Conservation (phyloP, 2,888 invertebrate genomes). For the Asteroscopus sphinx region DNA sequence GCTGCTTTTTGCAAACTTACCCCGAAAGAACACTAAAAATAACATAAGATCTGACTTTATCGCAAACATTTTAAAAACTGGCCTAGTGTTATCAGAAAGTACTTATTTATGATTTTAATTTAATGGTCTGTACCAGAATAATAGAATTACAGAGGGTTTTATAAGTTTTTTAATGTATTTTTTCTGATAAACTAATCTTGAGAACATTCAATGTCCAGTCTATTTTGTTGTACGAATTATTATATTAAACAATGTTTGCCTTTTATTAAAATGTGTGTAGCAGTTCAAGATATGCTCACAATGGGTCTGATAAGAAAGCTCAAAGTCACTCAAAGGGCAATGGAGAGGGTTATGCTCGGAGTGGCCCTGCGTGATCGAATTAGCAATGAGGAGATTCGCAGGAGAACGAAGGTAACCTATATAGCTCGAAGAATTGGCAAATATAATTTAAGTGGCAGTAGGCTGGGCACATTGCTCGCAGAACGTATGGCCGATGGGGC, state of each 20-base stretch:
- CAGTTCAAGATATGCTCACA: no score
- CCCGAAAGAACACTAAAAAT: constrained; percentile 30
- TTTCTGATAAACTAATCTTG: constrained; percentile 1
- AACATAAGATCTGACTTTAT: constrained; percentile 15
- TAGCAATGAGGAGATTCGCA: no score
- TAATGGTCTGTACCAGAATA: constrained; percentile 14
- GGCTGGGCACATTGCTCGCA: no score
- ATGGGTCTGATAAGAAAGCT: no score
- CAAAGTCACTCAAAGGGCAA: no score
- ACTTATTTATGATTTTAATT: constrained; percentile 27
- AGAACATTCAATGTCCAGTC: no score
- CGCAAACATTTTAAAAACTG: constrained; percentile 30
- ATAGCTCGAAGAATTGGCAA: no score
- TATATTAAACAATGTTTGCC: background rate
- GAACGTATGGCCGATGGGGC: no score
- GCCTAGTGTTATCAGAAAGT: constrained; percentile 1
- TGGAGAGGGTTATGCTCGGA: no score
- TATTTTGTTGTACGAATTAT: background rate
- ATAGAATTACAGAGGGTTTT: constrained; percentile 3
- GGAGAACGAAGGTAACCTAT: no score
- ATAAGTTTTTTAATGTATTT: constrained; percentile 2
- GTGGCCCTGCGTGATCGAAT: no score
- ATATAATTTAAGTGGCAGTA: no score
- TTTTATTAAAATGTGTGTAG: background rate
- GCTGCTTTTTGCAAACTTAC: constrained; percentile 32